Percentiles rank a stretch among this genome's conserved stretches.
These are phyloP conservation scores for Pterostichus madidus DNA, from an alignment of 2,888 invertebrate genomes.

Conservation along the genomic window DNA sequence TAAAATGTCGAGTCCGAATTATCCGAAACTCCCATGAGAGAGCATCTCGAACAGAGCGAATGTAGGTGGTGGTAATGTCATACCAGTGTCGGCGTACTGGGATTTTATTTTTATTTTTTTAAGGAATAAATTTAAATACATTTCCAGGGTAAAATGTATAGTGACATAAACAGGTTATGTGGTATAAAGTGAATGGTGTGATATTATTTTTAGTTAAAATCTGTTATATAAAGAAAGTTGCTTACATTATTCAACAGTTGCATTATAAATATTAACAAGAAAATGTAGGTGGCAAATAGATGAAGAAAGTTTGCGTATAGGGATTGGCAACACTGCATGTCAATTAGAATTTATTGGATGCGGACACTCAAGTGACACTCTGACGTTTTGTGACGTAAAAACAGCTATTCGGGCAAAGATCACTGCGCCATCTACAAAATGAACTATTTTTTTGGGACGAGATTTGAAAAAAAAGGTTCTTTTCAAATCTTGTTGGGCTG, in stretches of 20 bases:
- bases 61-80: slow-evolving; percentile 37
- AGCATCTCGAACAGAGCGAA: neutral
- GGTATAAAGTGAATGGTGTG: slow-evolving; percentile 13
- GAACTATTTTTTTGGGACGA: too few relatives aligned
- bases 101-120: slow-evolving; percentile 35
- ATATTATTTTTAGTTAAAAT: slow-evolving; percentile 46
- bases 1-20: neutral
- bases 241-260: slow-evolving; percentile 30
- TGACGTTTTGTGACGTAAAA: too few relatives aligned
- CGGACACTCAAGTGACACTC: too few relatives aligned
- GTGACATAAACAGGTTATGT: slow-evolving; percentile 43
- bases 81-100: slow-evolving; percentile 23
- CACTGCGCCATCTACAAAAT: too few relatives aligned
- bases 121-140: slow-evolving; percentile 46
- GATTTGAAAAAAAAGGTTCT: too few relatives aligned
- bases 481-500: too few relatives aligned
- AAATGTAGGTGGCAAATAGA: neutral
- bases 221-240: slow-evolving; percentile 29
- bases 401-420: too few relatives aligned
- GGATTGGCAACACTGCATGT: too few relatives aligned
- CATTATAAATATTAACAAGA: slow-evolving; percentile 40
- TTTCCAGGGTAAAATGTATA: neutral
- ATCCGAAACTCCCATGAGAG: neutral
- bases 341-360: too few relatives aligned
- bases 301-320: too few relatives aligned